Conservation (phyloP, 1,140 invertebrate species). For the Centruroides sculpturatus region DNA sequence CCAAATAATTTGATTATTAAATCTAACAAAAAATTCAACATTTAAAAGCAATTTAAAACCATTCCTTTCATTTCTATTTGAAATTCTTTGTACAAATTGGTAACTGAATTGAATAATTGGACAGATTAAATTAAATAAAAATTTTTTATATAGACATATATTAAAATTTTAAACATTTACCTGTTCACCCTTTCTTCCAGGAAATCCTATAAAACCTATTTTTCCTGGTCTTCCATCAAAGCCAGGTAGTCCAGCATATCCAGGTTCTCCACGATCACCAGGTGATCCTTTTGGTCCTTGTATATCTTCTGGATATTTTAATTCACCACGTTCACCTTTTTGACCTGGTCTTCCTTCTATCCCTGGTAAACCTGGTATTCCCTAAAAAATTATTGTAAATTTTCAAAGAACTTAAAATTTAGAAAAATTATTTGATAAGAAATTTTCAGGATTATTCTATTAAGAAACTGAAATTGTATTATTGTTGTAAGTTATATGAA, state of each 20-base stretch:
- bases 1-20: no score
- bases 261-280: slow-evolving; percentile 5
- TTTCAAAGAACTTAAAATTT: neutral
- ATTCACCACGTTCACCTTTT: slow-evolving; percentile 12
- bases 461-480: no score
- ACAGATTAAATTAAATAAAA: no score
- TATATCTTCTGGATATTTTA: slow-evolving; percentile 5
- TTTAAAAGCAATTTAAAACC: no score
- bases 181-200: slow-evolving; percentile 13
- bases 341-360: slow-evolving; percentile 9
- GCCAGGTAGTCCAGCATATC: slow-evolving; percentile 6
- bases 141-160: neutral
- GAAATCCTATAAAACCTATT: slow-evolving; percentile 11
- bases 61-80: no score
- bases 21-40: no score
- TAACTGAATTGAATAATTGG: no score
- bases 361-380: slow-evolving; percentile 10
- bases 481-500: no score
- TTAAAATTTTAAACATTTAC: neutral
- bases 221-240: slow-evolving; percentile 4
- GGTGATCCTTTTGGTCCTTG: slow-evolving; percentile 7
- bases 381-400: slow-evolving; percentile 1
- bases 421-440: neutral
- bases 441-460: no score
- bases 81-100: no score